Evolutionary conservation across 1,140 invertebrate species (phyloP).

Genomic region (Drosophila ananassae): DNA sequence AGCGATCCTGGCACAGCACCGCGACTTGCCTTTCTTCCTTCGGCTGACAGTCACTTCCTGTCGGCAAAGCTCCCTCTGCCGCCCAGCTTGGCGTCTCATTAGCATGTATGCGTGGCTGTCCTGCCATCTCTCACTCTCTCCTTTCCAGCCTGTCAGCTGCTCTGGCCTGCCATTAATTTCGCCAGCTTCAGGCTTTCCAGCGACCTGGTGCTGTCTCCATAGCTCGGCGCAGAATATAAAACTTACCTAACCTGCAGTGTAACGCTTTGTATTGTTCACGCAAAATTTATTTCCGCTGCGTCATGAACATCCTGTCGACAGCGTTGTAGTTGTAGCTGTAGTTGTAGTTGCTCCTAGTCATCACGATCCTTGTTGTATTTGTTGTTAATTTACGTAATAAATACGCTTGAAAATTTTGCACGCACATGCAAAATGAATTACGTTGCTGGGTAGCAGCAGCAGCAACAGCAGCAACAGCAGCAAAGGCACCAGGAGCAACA

Average conservation of each 20-base stretch:
- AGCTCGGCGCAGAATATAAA: constrained; percentile 28
- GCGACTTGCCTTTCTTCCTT: constrained; percentile 20
- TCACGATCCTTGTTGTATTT: constrained; percentile 57
- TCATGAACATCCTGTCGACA: constrained; percentile 78
- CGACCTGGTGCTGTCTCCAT: constrained; percentile 1
- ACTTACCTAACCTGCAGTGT: constrained; percentile 78
- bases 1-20: constrained; percentile 1
- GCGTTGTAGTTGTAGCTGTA: constrained; percentile 36
- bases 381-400: constrained; percentile 82
- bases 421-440: constrained; percentile 82
- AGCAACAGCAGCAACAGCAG: constrained; percentile 37
- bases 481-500: constrained; percentile 46
- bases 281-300: constrained; percentile 82
- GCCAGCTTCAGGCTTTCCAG: constrained; percentile 12
- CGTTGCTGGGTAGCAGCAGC: constrained; percentile 57
- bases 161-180: constrained; percentile 65
- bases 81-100: constrained; percentile 56
- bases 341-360: constrained; percentile 22
- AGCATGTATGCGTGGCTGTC: constrained; percentile 64
- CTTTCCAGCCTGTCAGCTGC: constrained; percentile 52
- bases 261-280: constrained; percentile 82
- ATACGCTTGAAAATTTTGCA: constrained; percentile 82
- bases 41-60: constrained; percentile 71
- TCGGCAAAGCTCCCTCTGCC: constrained; percentile 10
- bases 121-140: neutral